A percentile compares a stretch with the other conserved stretches of the same genome.
phyloP scores from a whole-genome alignment of 2,797 vertebrate species.

The Mormyrus proboscirostris region DNA sequence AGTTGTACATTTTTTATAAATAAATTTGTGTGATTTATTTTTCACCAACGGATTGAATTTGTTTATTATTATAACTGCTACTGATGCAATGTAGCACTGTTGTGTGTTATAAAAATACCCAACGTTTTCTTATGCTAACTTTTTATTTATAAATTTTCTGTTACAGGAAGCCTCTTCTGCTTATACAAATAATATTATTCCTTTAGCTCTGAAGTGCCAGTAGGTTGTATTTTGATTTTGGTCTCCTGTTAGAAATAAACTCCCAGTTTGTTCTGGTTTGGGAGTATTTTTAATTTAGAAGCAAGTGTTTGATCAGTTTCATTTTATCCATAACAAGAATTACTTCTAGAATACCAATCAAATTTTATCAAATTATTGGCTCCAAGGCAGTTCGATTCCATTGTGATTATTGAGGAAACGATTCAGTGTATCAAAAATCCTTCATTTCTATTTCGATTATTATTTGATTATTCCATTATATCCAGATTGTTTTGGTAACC shows the following conservation, averaged over 20 bases:
- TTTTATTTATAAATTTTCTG: not conserved
- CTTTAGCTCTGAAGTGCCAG: not conserved
- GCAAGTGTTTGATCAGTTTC: conserved; percentile 44
- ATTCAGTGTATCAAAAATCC: not conserved
- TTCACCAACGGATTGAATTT: not conserved
- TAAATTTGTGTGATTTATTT: not conserved
- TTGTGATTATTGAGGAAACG: not conserved
- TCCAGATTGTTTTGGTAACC: not conserved
- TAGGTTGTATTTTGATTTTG: not conserved
- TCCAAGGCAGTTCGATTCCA: not conserved
- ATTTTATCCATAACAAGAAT: not conserved
- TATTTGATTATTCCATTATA: not conserved
- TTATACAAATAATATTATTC: not conserved
- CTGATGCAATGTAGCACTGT: not conserved
- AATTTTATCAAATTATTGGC: not conserved
- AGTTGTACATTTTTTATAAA: not conserved
- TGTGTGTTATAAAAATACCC: not conserved
- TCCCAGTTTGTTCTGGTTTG: not conserved
- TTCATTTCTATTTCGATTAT: not conserved
- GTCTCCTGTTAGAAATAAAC: not conserved
- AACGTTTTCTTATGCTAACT: not conserved
- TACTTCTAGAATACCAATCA: not conserved
- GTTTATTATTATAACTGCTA: not conserved
- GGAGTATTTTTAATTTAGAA: conserved; percentile 16
- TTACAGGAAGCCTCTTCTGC: not conserved